Evolutionary conservation across 2,797 vertebrate species (phyloP), one percentile per base, ranked within the genome.

Genomic region (Pteropus rufus): DNA sequence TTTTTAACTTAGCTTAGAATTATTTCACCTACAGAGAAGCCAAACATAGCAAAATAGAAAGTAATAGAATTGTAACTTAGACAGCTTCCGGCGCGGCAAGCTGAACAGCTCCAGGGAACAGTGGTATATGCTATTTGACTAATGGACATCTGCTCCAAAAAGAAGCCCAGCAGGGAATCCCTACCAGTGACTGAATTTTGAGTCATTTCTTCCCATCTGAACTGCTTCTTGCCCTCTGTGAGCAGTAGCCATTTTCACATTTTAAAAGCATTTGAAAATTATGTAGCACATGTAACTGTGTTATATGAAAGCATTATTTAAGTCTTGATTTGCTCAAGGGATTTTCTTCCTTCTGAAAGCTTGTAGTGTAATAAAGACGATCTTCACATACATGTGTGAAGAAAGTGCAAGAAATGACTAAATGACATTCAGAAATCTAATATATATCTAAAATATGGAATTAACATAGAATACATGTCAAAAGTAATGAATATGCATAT

Each of bases 1-100:
- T 70, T 95, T 94, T 93, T 77, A 91, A 91, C 19, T 29, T 70
- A 88, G 26, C 5, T 93, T 91, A 93, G 65, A 96, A 94, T 91
- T 96, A 49, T 94, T 67, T 89, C 72, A 90, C 24, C 4, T 10
- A 86, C 24, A 85, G 26, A 75, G 31, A 36, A 96, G 70, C 76
- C 70, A 95, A 89, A 69, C 36, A 56, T 56, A 79, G 52, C 24
- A 70, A 82, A 97, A 88, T 85, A 86, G 69, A 80, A 89, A 83
- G 23, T 89, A 31, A 21, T 82, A 56, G 79, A 89, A 79, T 76
- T 92, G 7, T 88, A 91, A 69, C 34, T 89, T 72, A 80, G 86
- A 91, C 5, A 80, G 31, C 21, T 41, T 90, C 56, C 92, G 36
- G 39, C 11, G 72, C 16, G 58, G 62, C 60, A 81, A 92, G 31